Percentiles rank a stretch among this genome's conserved stretches.
Evolutionary conservation across 2,113 vertebrate genomes (phyloP).

Genomic region (Takifugu flavidus): DNA sequence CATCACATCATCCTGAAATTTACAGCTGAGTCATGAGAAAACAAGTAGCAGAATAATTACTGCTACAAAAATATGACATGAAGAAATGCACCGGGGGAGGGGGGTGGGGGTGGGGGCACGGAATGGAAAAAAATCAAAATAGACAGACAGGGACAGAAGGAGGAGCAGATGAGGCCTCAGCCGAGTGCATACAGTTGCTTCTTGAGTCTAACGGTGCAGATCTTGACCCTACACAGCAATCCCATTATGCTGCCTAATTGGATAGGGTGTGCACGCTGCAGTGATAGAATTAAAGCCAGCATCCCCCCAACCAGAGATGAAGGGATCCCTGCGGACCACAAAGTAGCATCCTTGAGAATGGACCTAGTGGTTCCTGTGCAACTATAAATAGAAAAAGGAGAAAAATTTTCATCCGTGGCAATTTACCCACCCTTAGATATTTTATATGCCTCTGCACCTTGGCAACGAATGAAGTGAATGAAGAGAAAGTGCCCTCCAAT

Average conservation of each 20-base stretch:
- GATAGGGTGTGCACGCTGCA: slow-evolving; percentile 43
- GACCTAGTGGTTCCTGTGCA: slow-evolving; percentile 10
- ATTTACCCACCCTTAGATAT: slow-evolving; percentile 39
- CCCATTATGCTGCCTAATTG: slow-evolving; percentile 58
- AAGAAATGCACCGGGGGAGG: slow-evolving; percentile 3
- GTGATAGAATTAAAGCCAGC: slow-evolving; percentile 50
- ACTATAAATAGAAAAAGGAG: slow-evolving; percentile 39
- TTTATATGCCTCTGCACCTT: slow-evolving; percentile 10
- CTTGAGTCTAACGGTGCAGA: slow-evolving; percentile 17
- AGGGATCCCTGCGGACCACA: neutral
- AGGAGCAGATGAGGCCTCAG: slow-evolving; percentile 15
- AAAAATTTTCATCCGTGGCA: slow-evolving; percentile 25
- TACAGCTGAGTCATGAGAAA: slow-evolving; percentile 51
- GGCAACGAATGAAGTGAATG: slow-evolving; percentile 19
- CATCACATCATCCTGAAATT: slow-evolving; percentile 29
- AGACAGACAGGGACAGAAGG: neutral
- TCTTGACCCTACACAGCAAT: slow-evolving; percentile 42
- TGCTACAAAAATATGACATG: slow-evolving; percentile 39
- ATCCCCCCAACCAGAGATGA: neutral
- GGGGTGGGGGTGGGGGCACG: neutral
- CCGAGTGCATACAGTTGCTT: slow-evolving; percentile 5
- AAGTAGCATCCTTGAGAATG: slow-evolving; percentile 30
- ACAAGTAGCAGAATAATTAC: slow-evolving; percentile 31
- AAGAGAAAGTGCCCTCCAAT: neutral
- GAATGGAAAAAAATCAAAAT: neutral